Conservation (phyloP, 2,888 invertebrate genomes). For the Mylabris sibirica region DNA sequence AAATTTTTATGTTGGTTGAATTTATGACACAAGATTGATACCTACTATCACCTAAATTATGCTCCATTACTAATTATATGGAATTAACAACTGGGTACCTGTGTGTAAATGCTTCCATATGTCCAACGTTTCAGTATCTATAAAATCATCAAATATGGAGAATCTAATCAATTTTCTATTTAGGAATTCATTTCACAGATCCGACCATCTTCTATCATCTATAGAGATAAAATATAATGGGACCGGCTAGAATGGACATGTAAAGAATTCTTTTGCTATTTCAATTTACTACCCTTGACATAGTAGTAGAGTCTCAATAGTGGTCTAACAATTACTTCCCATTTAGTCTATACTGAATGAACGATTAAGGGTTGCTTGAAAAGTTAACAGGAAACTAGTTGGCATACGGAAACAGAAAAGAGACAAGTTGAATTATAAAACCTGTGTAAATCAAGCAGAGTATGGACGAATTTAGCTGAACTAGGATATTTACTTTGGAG, state of each 20-base stretch:
- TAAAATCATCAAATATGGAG: not conserved
- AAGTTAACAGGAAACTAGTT: not conserved
- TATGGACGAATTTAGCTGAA: not conserved
- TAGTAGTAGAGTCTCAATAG: conserved; percentile 4
- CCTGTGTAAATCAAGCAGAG: not conserved
- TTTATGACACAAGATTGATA: not conserved
- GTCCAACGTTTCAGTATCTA: no score
- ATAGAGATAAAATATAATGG: conserved; percentile 10
- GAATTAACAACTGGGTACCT: no score
- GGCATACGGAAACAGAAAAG: not conserved
- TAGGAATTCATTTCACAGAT: conserved; percentile 4
- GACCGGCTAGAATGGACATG: not conserved
- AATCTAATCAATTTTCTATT: conserved; percentile 1
- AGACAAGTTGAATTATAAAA: conserved; percentile 11
- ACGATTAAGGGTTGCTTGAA: not conserved
- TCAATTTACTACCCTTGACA: conserved; percentile 17
- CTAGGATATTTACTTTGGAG: not conserved
- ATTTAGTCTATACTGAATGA: not conserved
- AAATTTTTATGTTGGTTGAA: not conserved
- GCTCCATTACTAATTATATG: no score
- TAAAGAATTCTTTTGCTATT: conserved; percentile 15
- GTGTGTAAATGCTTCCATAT: not conserved
- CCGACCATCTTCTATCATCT: not conserved
- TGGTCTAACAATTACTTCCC: conserved; percentile 11
- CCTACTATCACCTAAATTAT: not conserved